Percentiles rank a stretch among this genome's conserved stretches.
Evolutionary conservation across 2,113 vertebrate genomes (phyloP).

Genomic region (Turdus rufiventris): DNA sequence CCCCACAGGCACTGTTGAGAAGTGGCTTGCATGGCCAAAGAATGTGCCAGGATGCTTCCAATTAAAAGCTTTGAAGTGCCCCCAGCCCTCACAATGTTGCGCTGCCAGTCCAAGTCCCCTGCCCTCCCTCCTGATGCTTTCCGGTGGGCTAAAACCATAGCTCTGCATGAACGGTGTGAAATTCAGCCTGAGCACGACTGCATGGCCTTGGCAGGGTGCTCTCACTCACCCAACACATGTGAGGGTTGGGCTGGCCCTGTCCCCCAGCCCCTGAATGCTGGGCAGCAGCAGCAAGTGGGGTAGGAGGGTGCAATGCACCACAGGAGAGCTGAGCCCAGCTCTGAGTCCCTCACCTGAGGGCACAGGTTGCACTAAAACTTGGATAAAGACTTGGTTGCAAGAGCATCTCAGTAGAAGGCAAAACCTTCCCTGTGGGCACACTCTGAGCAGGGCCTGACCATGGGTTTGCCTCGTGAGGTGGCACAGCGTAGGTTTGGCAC

Average conservation of each 20-base stretch:
- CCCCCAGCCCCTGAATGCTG: not conserved
- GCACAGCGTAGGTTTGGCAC: not conserved
- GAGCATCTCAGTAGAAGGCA: not conserved
- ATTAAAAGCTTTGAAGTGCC: not conserved
- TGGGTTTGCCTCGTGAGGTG: not conserved
- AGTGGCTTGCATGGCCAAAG: not conserved
- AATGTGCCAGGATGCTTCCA: conserved; percentile 37
- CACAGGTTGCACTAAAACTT: conserved; percentile 15
- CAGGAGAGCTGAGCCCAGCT: not conserved
- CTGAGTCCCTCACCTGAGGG: not conserved
- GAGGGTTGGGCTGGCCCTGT: not conserved
- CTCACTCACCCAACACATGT: fast-evolving
- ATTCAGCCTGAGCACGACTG: not conserved
- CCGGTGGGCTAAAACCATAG: not conserved
- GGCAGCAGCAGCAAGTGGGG: not conserved
- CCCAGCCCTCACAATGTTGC: fast-evolving
- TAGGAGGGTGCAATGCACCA: not conserved
- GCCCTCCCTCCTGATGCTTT: not conserved
- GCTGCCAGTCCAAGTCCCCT: not conserved
- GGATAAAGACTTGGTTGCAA: not conserved
- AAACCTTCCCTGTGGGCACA: not conserved
- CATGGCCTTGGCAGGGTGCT: not conserved
- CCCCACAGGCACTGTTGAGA: conserved; percentile 10
- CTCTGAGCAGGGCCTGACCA: not conserved
- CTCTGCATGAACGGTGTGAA: not conserved